These are phyloP conservation scores for Trissolcus japonicus DNA, from an alignment of 2,888 invertebrate genomes.

Conservation along the genomic window DNA sequence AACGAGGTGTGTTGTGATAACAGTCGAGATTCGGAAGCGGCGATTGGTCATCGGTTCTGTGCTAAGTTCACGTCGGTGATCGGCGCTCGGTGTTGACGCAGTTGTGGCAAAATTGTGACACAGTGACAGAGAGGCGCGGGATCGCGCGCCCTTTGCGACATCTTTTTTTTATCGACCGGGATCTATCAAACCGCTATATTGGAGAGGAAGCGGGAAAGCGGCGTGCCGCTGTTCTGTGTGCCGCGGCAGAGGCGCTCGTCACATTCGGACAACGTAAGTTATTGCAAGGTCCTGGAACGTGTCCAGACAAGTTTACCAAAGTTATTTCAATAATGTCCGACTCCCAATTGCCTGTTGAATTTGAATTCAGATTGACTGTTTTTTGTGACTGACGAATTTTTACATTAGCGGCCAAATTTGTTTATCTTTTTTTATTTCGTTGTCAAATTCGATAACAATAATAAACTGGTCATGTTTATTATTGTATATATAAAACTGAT, in stretches of 20 bases:
- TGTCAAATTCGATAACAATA: too few relatives aligned
- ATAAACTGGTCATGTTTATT: too few relatives aligned
- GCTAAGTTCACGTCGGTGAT: not conserved
- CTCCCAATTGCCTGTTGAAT: not conserved
- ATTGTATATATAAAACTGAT: too few relatives aligned
- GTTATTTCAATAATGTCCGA: not conserved
- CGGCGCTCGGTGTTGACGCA: not conserved
- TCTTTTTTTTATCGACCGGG: conserved; percentile 31
- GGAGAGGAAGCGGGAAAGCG: conserved; percentile 76
- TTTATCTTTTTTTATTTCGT: too few relatives aligned
- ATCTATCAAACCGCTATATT: conserved; percentile 72
- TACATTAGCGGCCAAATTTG: too few relatives aligned
- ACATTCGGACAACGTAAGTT: conserved; percentile 79
- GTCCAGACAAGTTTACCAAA: conserved; percentile 5
- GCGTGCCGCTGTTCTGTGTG: conserved; percentile 80
- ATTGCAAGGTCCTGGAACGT: not conserved
- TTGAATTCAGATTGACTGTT: not conserved
- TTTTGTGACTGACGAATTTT: not conserved
- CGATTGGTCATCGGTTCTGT: not conserved
- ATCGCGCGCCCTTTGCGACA: conserved; percentile 21
- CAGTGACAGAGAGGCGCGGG: conserved; percentile 24
- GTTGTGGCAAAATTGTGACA: conserved; percentile 9
- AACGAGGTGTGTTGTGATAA: conserved; percentile 33
- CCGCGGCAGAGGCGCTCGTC: conserved; percentile 80
- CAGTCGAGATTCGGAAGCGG: not conserved